Percentiles rank a stretch among this genome's conserved stretches.
phyloP scores from a whole-genome alignment of 2,888 invertebrate genomes.

The Abscondita cerata region DNA sequence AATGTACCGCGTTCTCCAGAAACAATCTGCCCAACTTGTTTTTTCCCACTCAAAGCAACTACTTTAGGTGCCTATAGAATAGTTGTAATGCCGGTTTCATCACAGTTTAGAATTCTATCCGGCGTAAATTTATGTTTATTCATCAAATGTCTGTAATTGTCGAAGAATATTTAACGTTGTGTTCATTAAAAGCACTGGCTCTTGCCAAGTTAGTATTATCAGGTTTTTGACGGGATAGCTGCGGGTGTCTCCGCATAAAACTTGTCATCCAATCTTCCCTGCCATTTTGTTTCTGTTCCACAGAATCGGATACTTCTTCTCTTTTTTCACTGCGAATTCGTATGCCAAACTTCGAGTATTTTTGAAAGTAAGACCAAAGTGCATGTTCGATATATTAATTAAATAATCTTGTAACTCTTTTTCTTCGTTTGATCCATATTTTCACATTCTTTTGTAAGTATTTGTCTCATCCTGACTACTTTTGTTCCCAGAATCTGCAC shows the following conservation, averaged over 20 bases:
- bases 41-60: too few relatives aligned
- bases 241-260: background rate
- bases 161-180: background rate
- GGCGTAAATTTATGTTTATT: background rate
- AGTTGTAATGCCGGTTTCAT: too few relatives aligned
- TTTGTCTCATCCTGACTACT: background rate
- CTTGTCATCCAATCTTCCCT: background rate
- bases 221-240: background rate
- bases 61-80: too few relatives aligned
- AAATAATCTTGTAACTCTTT: background rate
- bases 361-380: background rate
- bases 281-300: background rate
- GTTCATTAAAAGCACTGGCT: background rate
- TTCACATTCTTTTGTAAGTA: background rate
- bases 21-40: too few relatives aligned
- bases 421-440: background rate
- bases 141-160: background rate
- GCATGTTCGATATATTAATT: background rate
- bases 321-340: too few relatives aligned
- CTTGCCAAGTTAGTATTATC: background rate
- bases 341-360: background rate
- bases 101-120: background rate
- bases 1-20: too few relatives aligned
- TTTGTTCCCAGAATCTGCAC: background rate
- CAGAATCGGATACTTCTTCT: background rate